These are phyloP conservation scores for Takifugu ocellatus DNA, from an alignment of 2,797 vertebrate species.

Conservation along the genomic window DNA sequence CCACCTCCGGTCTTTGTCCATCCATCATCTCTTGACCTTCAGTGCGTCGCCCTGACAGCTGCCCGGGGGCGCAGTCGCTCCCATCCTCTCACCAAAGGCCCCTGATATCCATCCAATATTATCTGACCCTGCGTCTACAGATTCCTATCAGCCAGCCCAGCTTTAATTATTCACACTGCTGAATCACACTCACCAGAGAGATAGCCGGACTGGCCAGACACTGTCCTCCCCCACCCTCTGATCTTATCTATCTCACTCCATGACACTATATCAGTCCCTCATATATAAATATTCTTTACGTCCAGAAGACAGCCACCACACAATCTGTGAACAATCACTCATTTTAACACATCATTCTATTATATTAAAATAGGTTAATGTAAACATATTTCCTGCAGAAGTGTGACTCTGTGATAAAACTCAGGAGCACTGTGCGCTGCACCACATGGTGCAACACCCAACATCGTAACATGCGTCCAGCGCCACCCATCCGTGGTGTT, in stretches of 20 bases:
- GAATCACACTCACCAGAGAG: conserved; percentile 68
- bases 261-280: conserved; percentile 48
- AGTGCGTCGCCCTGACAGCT: conserved; percentile 45
- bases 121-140: conserved; percentile 66
- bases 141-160: conserved; percentile 65
- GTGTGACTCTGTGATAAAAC: no score
- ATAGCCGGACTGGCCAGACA: conserved; percentile 48
- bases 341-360: no score
- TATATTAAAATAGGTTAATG: no score
- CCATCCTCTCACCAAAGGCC: conserved; percentile 49
- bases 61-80: conserved; percentile 60
- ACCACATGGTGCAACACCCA: no score
- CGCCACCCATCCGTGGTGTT: no score
- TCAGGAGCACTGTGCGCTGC: no score
- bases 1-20: conserved; percentile 41
- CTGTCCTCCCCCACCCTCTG: conserved; percentile 34
- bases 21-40: conserved; percentile 73
- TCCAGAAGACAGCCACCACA: conserved; percentile 6
- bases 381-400: no score
- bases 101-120: conserved; percentile 63
- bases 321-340: no score
- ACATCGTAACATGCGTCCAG: no score
- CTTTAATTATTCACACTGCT: conserved; percentile 78
- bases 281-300: conserved; percentile 19
- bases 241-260: conserved; percentile 50